A percentile compares a stretch with the other conserved stretches of the same genome.
These are phyloP conservation scores for Podarcis muralis DNA, from an alignment of 2,113 vertebrate species.

Conservation along the genomic window DNA sequence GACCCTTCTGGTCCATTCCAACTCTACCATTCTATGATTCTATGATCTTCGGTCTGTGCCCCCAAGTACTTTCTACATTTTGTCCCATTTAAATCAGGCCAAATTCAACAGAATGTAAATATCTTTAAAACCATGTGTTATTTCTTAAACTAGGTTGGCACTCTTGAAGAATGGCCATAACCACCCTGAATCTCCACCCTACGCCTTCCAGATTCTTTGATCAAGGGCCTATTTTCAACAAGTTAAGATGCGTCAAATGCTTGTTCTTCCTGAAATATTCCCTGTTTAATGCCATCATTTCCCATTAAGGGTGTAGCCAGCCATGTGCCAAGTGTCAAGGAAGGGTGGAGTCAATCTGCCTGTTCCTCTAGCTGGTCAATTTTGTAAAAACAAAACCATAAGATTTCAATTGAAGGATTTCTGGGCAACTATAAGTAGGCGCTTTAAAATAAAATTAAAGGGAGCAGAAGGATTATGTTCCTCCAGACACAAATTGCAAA, in stretches of 20 bases:
- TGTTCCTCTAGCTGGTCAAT: background rate
- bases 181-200: background rate
- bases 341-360: background rate
- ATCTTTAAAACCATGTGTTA: too few species aligned
- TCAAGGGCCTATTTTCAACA: background rate
- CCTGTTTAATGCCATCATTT: background rate
- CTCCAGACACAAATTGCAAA: background rate
- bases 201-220: background rate
- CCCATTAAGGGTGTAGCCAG: too few species aligned
- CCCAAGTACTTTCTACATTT: too few species aligned
- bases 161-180: background rate
- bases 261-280: background rate
- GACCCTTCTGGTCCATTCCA: too few species aligned
- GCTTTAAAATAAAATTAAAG: background rate
- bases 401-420: background rate
- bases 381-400: background rate
- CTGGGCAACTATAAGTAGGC: background rate
- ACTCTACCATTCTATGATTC: too few species aligned
- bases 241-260: too few species aligned
- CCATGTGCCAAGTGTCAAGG: background rate
- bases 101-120: too few species aligned
- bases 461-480: background rate
- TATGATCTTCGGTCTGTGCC: too few species aligned
- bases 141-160: too few species aligned
- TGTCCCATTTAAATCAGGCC: too few species aligned